A percentile compares a stretch with the other conserved stretches of the same genome.
phyloP scores from a whole-genome alignment of 2,113 vertebrate species.

The Machaerirhynchus nigripectus region DNA sequence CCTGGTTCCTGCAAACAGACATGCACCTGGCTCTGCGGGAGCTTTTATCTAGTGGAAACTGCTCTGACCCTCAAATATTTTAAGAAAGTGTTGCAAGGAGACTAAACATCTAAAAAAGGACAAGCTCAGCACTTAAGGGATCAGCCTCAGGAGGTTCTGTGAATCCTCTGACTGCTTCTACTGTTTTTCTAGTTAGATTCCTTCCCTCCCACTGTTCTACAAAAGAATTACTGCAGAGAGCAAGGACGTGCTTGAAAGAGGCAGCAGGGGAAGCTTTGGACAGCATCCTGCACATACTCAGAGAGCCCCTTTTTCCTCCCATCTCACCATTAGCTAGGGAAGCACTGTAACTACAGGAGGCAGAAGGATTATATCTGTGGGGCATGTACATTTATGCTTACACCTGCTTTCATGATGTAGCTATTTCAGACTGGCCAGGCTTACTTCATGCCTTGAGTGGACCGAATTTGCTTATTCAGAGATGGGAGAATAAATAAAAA shows the following conservation, averaged over 20 bases:
- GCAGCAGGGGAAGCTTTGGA: neutral
- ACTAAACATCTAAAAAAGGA: neutral
- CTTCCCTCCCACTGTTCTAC: neutral
- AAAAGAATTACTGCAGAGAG: neutral
- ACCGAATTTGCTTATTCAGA: neutral
- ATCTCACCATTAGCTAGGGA: neutral
- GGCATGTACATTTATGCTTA: neutral
- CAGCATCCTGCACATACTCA: neutral
- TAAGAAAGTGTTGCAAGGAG: neutral
- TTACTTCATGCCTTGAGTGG: neutral
- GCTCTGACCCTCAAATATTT: neutral
- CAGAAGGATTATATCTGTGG: neutral
- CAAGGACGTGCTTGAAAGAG: neutral
- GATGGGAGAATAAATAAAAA: neutral
- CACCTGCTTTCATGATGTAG: neutral
- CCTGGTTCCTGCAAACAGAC: neutral
- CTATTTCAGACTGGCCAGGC: neutral
- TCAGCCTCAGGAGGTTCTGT: neutral
- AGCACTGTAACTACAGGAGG: neutral
- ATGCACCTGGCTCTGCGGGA: neutral
- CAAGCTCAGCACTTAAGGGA: neutral
- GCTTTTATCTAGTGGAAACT: neutral
- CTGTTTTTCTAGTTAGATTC: neutral
- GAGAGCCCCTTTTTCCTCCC: neutral
- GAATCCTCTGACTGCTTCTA: neutral